phyloP scores from a whole-genome alignment of 2,888 invertebrate species.

The Drosophila meridiana region DNA sequence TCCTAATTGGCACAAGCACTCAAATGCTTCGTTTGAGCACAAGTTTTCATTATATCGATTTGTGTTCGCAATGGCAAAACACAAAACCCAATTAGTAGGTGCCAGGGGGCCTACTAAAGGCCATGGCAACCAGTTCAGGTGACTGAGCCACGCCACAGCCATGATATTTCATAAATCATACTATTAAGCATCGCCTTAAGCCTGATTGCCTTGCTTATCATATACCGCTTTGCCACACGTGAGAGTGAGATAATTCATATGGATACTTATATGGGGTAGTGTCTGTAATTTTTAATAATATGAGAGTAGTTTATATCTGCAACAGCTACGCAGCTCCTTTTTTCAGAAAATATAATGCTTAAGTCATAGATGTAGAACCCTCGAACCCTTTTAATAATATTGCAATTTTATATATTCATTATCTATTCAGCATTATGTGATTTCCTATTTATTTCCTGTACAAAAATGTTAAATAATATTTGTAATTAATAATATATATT shows the following conservation, averaged over 20 bases:
- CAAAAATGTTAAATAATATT: too few species aligned
- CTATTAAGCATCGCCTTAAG: neutral
- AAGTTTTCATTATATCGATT: constrained; percentile 42
- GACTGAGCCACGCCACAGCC: too few species aligned
- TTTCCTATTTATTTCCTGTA: too few species aligned
- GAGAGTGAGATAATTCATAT: too few species aligned
- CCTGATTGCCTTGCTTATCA: neutral
- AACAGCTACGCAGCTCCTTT: neutral
- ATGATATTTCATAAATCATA: neutral
- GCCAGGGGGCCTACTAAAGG: neutral
- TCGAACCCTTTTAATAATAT: too few species aligned
- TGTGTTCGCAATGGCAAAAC: constrained; percentile 8
- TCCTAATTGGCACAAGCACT: constrained; percentile 34
- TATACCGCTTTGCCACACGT: neutral
- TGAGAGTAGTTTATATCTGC: neutral
- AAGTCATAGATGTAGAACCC: too few species aligned
- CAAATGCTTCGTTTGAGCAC: constrained; percentile 11
- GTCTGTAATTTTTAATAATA: neutral
- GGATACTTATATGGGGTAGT: neutral
- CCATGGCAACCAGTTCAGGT: neutral
- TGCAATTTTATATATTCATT: too few species aligned
- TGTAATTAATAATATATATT: too few species aligned
- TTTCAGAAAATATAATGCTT: too few species aligned
- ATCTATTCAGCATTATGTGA: too few species aligned
- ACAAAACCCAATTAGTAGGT: constrained; percentile 40